These are phyloP conservation scores for Andrena fulva DNA, from an alignment of 2,888 invertebrate species.

Conservation along the genomic window DNA sequence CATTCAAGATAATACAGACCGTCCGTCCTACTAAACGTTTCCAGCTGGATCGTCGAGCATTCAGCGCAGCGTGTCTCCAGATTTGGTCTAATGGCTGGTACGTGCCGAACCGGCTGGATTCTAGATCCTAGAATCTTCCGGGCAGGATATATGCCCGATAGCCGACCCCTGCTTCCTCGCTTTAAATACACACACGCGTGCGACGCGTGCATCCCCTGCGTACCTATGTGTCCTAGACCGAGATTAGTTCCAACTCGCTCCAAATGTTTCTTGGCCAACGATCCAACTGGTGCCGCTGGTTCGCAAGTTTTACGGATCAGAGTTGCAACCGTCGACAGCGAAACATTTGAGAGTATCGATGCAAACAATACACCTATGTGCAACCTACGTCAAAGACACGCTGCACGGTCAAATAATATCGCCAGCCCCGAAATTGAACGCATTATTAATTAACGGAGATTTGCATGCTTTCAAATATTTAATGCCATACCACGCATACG, in stretches of 20 bases:
- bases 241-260: conserved; percentile 23
- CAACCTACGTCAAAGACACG: not conserved
- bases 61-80: conserved; percentile 28
- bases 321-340: not conserved
- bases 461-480: not conserved
- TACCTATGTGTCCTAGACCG: not conserved
- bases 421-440: not conserved
- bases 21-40: conserved; percentile 67
- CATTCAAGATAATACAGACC: conserved; percentile 71
- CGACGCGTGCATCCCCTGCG: not conserved
- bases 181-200: conserved; percentile 14
- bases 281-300: not conserved
- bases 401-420: not conserved
- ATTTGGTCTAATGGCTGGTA: conserved; percentile 53
- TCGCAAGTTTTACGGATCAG: not conserved
- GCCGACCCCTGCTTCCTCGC: conserved; percentile 37
- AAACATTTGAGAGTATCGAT: no score
- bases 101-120: conserved; percentile 38
- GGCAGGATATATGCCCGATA: conserved; percentile 34
- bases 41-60: conserved; percentile 52
- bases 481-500: not conserved
- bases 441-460: conserved; percentile 34
- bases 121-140: conserved; percentile 44
- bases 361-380: no score
- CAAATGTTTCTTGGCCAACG: not conserved